Evolutionary conservation across 2,797 vertebrate species (phyloP).

Genomic region (Sparidentex hasta): DNA sequence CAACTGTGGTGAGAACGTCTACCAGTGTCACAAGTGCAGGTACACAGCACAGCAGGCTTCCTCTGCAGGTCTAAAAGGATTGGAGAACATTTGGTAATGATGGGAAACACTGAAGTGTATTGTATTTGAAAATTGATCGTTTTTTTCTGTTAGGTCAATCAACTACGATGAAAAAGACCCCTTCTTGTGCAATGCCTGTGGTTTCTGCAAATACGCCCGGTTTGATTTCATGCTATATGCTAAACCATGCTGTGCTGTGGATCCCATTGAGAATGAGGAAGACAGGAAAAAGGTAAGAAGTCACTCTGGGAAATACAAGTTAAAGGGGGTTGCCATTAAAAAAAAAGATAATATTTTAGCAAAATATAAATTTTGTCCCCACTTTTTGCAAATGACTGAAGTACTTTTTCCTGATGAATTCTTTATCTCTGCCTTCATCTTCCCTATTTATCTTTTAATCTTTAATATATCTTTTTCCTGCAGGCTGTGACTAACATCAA

Average conservation of each 20-base stretch:
- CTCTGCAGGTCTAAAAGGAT: not conserved
- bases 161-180: conserved; percentile 99
- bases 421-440: not conserved
- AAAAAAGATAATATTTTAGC: not conserved
- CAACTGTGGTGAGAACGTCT: conserved; percentile 98
- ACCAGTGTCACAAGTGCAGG: conserved; percentile 99
- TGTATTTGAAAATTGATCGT: not conserved
- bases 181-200: conserved; percentile 98
- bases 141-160: conserved; percentile 89
- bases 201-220: conserved; percentile 98
- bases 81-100: not conserved
- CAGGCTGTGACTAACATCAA: conserved; percentile 99
- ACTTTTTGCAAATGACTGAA: not conserved
- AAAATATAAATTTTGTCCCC: not conserved
- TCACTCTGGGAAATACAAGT: not conserved
- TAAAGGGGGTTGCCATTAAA: not conserved
- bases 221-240: conserved; percentile 99
- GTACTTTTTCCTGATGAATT: not conserved
- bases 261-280: conserved; percentile 99
- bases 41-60: conserved; percentile 63
- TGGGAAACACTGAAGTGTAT: not conserved
- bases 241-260: conserved; percentile 98
- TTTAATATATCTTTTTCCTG: not conserved
- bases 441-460: not conserved
- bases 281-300: conserved; percentile 95